Percentiles rank a stretch among this genome's conserved stretches.
phyloP scores from a whole-genome alignment of 2,113 vertebrate species.

The Rhineura floridana region DNA sequence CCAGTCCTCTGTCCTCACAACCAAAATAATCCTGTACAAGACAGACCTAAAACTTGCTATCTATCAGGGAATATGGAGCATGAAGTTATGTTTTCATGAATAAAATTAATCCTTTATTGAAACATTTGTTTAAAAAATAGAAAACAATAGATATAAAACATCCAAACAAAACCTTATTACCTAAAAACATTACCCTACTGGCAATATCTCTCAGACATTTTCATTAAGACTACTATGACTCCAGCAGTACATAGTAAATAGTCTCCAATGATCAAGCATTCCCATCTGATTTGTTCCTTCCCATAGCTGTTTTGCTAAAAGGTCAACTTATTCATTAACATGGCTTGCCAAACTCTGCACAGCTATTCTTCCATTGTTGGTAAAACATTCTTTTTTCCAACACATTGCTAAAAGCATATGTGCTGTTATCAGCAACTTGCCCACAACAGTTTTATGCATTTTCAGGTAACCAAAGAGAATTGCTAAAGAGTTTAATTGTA shows the following conservation, averaged over 20 bases:
- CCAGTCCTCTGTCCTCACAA: not conserved
- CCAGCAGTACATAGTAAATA: not conserved
- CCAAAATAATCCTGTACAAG: no score
- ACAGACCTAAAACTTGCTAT: no score
- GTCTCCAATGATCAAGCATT: not conserved
- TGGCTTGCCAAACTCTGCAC: not conserved
- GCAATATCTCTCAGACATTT: not conserved
- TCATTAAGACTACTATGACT: not conserved
- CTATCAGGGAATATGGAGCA: not conserved
- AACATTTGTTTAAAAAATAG: not conserved
- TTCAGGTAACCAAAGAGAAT: not conserved
- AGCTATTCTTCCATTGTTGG: not conserved
- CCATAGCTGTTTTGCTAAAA: not conserved
- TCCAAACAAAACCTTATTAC: not conserved
- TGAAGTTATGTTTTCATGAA: not conserved
- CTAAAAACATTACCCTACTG: not conserved
- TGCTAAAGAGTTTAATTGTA: not conserved
- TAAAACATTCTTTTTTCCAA: not conserved
- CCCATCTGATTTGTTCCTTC: not conserved
- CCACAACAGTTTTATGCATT: not conserved
- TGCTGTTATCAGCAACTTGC: constrained; percentile 5
- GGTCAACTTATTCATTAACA: constrained; percentile 11
- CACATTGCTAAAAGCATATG: not conserved
- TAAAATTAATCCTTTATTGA: not conserved
- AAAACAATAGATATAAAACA: not conserved